Evolutionary conservation across 2,888 invertebrate genomes (phyloP), one percentile per base, ranked within the genome.

Genomic region (Xanthia togata): DNA sequence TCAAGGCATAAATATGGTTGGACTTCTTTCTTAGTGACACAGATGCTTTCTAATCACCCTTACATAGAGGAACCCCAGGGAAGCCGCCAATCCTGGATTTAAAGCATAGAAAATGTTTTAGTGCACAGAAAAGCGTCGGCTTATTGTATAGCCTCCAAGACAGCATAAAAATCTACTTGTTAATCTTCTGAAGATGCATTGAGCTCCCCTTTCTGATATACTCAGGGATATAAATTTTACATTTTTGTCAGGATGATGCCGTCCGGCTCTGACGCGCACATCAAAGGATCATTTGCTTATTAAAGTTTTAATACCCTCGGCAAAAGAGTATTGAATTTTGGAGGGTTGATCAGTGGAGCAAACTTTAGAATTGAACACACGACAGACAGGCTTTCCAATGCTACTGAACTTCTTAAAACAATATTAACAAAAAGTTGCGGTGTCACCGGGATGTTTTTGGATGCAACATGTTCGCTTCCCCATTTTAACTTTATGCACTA

Each of bases 271-370:
- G 68, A 47, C 69, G 69, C 23, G 50, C 64, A 60, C 65, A 73
- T 73, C 74, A 73, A 59, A 77, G 67, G 73, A 62, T 76, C 79
- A 70, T 62, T 77, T 76, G 44, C 70, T 68, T 78, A 73, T 82
- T 74, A 76, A 78, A 69, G 71, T 65, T 70, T 62, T 57, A 73
- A 82, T 70, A 82, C 67, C 47, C 70, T 55, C 35, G 31, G 44
- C 60, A 63, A 62, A 55, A 67, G 50, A 59, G 23, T 70, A 74
- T 62, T 57, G 38, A 59, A 57, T 67, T 5, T 67, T 53, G 53
- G 35, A n/a, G 31, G 60, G 44, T 53, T 50, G 59, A 44, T 17
- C 53, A 69, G 11, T 26, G 35, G 26, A 14, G 44, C 14, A 14
- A 57, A n/a, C 44, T 47, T 69, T 26, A 23, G 17, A 26, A 67